phyloP scores from a whole-genome alignment of 92 coral and sea anemone genomes.

The Zoanthus solanderi region DNA sequence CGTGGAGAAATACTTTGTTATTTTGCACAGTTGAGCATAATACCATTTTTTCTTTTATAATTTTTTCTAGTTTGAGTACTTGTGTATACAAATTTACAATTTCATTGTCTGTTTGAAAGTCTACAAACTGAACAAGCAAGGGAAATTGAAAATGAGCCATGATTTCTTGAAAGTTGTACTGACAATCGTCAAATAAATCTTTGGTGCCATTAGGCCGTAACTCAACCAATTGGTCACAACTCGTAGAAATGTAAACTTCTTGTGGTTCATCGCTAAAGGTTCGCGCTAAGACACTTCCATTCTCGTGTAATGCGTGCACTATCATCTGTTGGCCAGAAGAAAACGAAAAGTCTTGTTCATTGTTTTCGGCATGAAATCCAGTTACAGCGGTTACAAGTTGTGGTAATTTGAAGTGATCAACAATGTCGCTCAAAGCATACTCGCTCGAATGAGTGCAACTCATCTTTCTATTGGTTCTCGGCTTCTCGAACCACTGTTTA shows the following conservation, averaged over 20 bases:
- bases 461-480: not conserved
- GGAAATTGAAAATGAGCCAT: slow-evolving; percentile 1
- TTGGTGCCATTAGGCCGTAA: slow-evolving; percentile 1
- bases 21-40: slow-evolving; percentile 3
- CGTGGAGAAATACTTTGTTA: not conserved
- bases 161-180: not conserved
- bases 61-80: slow-evolving; percentile 10
- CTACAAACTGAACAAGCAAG: slow-evolving; percentile 2
- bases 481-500: too few relatives aligned
- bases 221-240: not conserved
- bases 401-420: not conserved
- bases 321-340: slow-evolving; percentile 1
- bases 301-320: not conserved
- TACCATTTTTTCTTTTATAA: slow-evolving; percentile 19
- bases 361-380: not conserved
- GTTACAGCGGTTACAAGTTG: not conserved
- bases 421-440: not conserved
- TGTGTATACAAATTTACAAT: not conserved
- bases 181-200: slow-evolving; percentile 2
- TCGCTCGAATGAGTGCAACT: not conserved
- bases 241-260: not conserved
- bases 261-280: not conserved
- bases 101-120: not conserved
- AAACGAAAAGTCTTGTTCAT: not conserved
- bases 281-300: slow-evolving; percentile 7